Evolutionary conservation across 1,140 invertebrate species (phyloP).

Genomic region (Neodiprion lecontei): DNA sequence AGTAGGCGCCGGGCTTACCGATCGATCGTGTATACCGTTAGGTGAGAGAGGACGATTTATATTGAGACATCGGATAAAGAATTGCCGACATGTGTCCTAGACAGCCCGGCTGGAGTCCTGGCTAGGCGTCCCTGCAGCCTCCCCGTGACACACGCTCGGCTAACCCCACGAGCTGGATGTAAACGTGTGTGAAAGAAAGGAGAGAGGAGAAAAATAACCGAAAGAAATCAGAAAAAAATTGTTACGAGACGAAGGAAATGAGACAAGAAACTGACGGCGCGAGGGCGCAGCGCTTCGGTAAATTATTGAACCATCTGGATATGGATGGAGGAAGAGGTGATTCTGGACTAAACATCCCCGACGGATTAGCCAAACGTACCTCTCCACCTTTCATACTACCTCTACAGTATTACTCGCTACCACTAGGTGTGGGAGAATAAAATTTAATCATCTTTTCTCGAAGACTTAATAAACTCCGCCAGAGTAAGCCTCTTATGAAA

Average conservation of each 20-base stretch:
- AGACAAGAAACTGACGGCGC: neutral
- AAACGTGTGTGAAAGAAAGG: neutral
- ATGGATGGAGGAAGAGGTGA: neutral
- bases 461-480: neutral
- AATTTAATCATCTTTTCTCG: constrained; percentile 5
- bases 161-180: too few relatives aligned
- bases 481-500: neutral
- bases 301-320: neutral
- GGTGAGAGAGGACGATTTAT: constrained; percentile 2
- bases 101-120: neutral
- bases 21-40: neutral
- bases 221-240: neutral
- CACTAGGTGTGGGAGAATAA: neutral
- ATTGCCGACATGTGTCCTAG: constrained; percentile 6
- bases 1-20: neutral
- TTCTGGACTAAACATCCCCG: neutral
- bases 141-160: neutral
- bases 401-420: too few relatives aligned
- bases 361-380: neutral
- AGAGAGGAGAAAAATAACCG: neutral
- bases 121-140: neutral
- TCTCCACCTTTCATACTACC: neutral
- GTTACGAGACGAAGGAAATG: neutral
- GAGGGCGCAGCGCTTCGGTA: neutral
- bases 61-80: constrained; percentile 5